A percentile compares a stretch with the other conserved stretches of the same genome.
phyloP scores from a whole-genome alignment of 92 coral and sea anemone species.

The Desmophyllum pertusum region DNA sequence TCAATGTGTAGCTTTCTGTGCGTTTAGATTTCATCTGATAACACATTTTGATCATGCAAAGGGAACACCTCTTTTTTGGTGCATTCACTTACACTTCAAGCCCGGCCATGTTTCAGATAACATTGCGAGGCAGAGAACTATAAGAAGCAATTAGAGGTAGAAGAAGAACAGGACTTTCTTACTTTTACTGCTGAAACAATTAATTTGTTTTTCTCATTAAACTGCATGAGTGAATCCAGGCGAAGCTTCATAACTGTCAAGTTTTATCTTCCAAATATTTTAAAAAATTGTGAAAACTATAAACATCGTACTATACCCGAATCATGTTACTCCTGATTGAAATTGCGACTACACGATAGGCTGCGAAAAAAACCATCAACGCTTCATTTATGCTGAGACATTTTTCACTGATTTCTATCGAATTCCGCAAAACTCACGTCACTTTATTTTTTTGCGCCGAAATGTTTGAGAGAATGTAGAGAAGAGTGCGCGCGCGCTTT shows the following conservation, averaged over 20 bases:
- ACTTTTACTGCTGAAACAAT: slow-evolving; percentile 9
- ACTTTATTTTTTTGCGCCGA: background rate
- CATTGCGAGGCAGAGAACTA: background rate
- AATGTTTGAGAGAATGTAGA: background rate
- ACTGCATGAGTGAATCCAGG: background rate
- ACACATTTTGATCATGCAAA: background rate
- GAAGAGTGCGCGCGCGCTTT: too few relatives aligned
- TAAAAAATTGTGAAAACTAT: background rate
- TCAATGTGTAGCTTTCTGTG: background rate
- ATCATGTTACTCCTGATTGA: background rate
- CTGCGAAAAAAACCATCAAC: background rate
- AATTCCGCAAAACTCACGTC: background rate
- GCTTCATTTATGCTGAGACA: background rate
- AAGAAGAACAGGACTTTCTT: background rate
- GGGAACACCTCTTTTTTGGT: background rate
- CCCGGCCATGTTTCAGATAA: background rate
- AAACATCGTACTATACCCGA: background rate
- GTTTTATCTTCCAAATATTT: background rate
- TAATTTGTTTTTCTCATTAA: slow-evolving; percentile 9
- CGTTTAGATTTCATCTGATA: background rate
- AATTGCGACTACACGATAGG: background rate
- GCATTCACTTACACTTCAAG: background rate
- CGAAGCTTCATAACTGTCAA: slow-evolving; percentile 10
- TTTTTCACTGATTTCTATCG: slow-evolving; percentile 7
- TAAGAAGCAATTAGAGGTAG: background rate